Base-by-base conservation (phyloP, 2,888 invertebrate species). In the Drosophila lacicola region DNA sequence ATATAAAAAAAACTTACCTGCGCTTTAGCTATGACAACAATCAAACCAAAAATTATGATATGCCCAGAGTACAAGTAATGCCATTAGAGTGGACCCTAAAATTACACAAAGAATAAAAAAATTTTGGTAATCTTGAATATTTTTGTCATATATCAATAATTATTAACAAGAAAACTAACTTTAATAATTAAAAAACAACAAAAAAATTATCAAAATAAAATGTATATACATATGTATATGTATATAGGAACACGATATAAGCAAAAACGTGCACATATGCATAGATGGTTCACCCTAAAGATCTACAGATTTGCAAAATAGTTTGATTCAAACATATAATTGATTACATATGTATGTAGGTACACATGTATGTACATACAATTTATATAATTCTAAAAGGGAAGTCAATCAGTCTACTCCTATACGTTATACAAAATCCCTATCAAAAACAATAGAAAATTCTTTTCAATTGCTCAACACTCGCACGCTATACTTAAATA, bases 71-170 rank as follows among this genome's bases (percentile, higher is more conserved):
- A 1, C 3, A 37, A 33, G 44, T 14, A 3, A 17, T 25, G 21
- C 14, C 8, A 29, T 61, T 58, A 56, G 82, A 46, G 63, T 85
- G 76, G 51, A 47, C 49, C 47, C 11, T 19, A 6, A 21, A 10
- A 19, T 42, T 33, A 39, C 14, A 10, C 2, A 8, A 19, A 21
- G 3, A 3, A n/a, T 50, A 10, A 29, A 37, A n/a, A 25, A 39
- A 39, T 39, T 14, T 39, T 14, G 1, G 3, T 14, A 14, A 14
- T 29, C 29, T 29, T 8, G 3, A 39, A 8, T 37, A 42, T 2
- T 2, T n/a, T 11, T 4, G 6, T 10, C 6, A 19, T 50, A 36
- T 9, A 17, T 17, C 17, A 17, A 17, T 17, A 17, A 0, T 17
- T 17, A 17, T 17, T 17, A 17, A 17, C 17, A 17, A 17, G 17